Evolutionary conservation across 1,140 invertebrate genomes (phyloP), one percentile per base, ranked within the genome.

Genomic region (Propsilocerus akamusi): DNA sequence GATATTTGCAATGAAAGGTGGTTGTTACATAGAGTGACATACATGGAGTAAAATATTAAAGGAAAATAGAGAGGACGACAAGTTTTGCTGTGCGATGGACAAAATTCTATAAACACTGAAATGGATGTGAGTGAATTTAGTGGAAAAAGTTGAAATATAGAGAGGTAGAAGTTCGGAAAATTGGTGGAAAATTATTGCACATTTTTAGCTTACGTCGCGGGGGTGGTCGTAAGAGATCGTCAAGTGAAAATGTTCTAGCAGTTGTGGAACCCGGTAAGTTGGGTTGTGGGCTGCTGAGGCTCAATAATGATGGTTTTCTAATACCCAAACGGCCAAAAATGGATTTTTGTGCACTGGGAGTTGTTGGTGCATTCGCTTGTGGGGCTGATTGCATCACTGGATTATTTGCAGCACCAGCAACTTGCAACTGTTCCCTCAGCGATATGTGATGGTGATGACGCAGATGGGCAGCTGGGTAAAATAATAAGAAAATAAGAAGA

Each of bases 201-300:
- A 4, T 48, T 53, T 50, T 53, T 54, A 67, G 71, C 77, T 80
- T 80, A 80, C 77, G 76, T 78, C 75, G 72, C 60, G 74, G 72
- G 64, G 74, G 74, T 62, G 75, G 77, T 70, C 78, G 77, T 71
- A 83, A 75, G 63, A 85, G 74, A 74, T 84, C 81, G 70, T 84
- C 82, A 69, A 85, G 76, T 72, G 79, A 82, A 74, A 83, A 83
- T 56, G 81, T 82, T 70, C 80, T 70, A 55, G 74, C 72, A 64
- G 75, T 69, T 52, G 70, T 64, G 62, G 64, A 65, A 53, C 59
- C 62, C 59, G 57, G 60, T 58, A 60, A 64, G 66, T 60, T 64
- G n/a, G n/a, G n/a, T 67, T 70, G 72, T 62, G 72, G 72, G 59
- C 72, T 74, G 68, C 75, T 73, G 59, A 82, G 73, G 68, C 78